phyloP scores from a whole-genome alignment of 2,888 invertebrate species.

The Melitaea athalia region DNA sequence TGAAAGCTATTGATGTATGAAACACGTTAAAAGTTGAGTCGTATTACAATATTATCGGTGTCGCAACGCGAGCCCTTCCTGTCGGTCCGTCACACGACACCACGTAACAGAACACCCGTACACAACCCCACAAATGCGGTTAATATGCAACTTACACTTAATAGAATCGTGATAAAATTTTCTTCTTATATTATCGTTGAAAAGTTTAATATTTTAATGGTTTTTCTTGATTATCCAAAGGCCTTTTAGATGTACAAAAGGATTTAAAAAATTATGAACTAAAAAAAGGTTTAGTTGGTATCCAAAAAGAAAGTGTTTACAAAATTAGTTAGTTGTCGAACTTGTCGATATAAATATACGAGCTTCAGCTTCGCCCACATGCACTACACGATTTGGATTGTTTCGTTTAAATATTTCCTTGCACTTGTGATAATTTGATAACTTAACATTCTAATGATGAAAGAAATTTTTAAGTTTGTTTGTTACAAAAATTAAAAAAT shows the following conservation, averaged over 20 bases:
- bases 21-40: conserved; percentile 40
- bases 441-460: too few species aligned
- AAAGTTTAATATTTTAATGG: conserved; percentile 10
- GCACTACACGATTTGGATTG: too few species aligned
- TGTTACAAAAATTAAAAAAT: too few species aligned
- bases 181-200: background rate
- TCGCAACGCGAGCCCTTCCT: conserved; percentile 50
- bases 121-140: conserved; percentile 52
- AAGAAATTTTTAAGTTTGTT: too few species aligned
- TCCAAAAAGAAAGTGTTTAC: too few species aligned
- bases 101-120: conserved; percentile 43
- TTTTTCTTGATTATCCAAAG: background rate
- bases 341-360: too few species aligned
- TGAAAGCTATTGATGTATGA: conserved; percentile 39
- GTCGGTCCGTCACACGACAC: conserved; percentile 43
- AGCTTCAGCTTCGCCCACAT: too few species aligned
- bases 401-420: too few species aligned
- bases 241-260: background rate
- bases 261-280: too few species aligned
- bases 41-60: conserved; percentile 44
- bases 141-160: conserved; percentile 32
- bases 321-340: too few species aligned
- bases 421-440: too few species aligned
- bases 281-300: too few species aligned
- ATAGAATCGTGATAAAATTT: conserved; percentile 32